Base-by-base conservation (phyloP, 2,797 vertebrate species). In the Bovichtus variegatus region DNA sequence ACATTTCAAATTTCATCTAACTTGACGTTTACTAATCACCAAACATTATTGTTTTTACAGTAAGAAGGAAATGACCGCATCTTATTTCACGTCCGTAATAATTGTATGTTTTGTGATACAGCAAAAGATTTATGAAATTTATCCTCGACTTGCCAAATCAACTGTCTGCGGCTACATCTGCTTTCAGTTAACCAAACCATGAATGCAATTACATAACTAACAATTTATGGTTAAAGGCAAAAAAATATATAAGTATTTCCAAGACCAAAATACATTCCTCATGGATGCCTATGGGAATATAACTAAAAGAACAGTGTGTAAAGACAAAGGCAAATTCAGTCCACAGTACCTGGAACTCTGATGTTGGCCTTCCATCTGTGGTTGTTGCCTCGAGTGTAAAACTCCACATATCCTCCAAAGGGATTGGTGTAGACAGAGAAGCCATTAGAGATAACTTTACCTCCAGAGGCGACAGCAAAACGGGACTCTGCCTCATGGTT, bases 331-430 rank as follows among this genome's bases (percentile, higher is more conserved):
- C 18, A 62, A 61, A 74, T 57, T 31, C 4, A 59, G 34, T 64
- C 69, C 34, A 36, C 3, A 65, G 59, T 90, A 99, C 98, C 98
- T 93, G 97, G 97, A 0, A 96, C 95, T n/a, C 78, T 91, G 78
- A 99, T 97, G 63, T 95, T 94, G 51, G 95, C 96, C 81, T 94
- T 96, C 98, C 98, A 99, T 36, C 95, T 96, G 92, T 91, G 96
- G 79, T 95, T 95, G 80, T 95, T 94, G 6, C 96, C 96, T 36
- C 94, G 95, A 0, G 96, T 96, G 81, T 98, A 97, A 68, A 99
- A 96, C 74, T 98, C 97, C 80, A 99, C 96, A 0, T 96, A 97
- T 77, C 97, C 97, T 46, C 91, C 92, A 0, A 89, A 80, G 21
- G 95, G 92, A 0, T 96, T 96, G 3, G 96, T 95, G 74, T 92